Evolutionary conservation across 2,888 invertebrate species (phyloP), one percentile per base, ranked within the genome.

Genomic region (Protodeltote pygarga): DNA sequence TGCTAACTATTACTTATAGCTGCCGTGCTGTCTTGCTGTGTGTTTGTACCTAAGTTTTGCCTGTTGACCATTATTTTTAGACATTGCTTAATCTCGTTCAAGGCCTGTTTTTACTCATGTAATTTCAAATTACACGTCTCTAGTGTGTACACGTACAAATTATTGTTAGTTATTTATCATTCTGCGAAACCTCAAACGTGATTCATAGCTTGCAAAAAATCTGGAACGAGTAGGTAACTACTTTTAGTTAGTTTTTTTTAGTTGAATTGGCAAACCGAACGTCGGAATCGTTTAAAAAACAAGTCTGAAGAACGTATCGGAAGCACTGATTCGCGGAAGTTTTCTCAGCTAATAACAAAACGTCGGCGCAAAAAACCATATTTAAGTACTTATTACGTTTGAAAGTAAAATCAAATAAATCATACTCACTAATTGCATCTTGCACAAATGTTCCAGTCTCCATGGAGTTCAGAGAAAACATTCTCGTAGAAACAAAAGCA

Each of bases 341-440:
- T 38, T 38, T 51, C 32, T 48, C 42, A 23, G 25, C 20, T 35
- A 28, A n/a, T n/a, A n/a, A 40, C 42, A 28, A 24, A 19, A 40
- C 16, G 19, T 28, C 4, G 33, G 15, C 9, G 16, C 48, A 16
- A 27, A 24, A 28, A 25, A 47, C 42, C 31, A 52, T 47, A n/a
- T n/a, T n/a, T n/a, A n/a, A n/a, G n/a, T 46, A 52, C 48, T 39
- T 54, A 66, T 45, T 39, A 34, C 32, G 35, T 39, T 51, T 68
- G 64, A 75, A 71, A 74, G 63, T 69, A 68, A 74, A 73, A 73
- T 60, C 34, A 59, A 64, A 71, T 61, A 47, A 55, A 57, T 58
- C 58, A 63, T 81, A 89, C 90, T 89, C 72, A 89, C 89, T 76
- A 78, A 80, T 80, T 79, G 77, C 77, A 78, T 79, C 73, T 81